Evolutionary conservation across 1,140 invertebrate genomes (phyloP).

Genomic region (Megathymus violae): DNA sequence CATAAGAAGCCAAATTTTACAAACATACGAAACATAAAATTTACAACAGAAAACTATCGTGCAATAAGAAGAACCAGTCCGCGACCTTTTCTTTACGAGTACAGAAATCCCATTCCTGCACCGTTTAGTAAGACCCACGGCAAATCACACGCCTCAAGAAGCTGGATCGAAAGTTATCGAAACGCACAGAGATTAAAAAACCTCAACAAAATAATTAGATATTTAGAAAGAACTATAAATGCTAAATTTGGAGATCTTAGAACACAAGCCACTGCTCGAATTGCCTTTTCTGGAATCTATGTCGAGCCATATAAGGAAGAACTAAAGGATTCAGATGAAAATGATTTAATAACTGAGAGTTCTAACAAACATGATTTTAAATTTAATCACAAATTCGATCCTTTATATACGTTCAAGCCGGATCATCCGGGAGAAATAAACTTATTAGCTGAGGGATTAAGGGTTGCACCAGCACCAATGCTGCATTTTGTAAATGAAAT

Average conservation of each 20-base stretch:
- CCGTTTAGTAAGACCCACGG: constrained; percentile 68
- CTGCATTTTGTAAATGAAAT: constrained; percentile 34
- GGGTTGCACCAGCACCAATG: constrained; percentile 59
- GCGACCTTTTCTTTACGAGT: constrained; percentile 69
- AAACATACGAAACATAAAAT: constrained; percentile 27
- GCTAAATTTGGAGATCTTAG: constrained; percentile 68
- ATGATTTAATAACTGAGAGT: constrained; percentile 32
- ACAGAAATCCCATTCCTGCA: constrained; percentile 64
- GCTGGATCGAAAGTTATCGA: constrained; percentile 72
- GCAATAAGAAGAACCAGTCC: constrained; percentile 67
- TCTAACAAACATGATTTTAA: constrained; percentile 46
- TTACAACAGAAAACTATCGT: constrained; percentile 34
- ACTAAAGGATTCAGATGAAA: constrained; percentile 17
- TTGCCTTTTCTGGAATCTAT: constrained; percentile 73
- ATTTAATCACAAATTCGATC: constrained; percentile 63
- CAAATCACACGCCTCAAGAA: constrained; percentile 46
- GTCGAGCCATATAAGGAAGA: constrained; percentile 52
- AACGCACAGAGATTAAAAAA: constrained; percentile 76
- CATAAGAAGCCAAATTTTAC: constrained; percentile 39
- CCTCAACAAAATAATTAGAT: constrained; percentile 73
- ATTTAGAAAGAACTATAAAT: constrained; percentile 74
- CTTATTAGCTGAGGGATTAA: constrained; percentile 73
- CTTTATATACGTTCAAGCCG: constrained; percentile 74
- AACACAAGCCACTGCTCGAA: constrained; percentile 52
- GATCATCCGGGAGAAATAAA: constrained; percentile 77